Conservation (phyloP, 2,888 invertebrate genomes). For the Melieria crassipennis region DNA sequence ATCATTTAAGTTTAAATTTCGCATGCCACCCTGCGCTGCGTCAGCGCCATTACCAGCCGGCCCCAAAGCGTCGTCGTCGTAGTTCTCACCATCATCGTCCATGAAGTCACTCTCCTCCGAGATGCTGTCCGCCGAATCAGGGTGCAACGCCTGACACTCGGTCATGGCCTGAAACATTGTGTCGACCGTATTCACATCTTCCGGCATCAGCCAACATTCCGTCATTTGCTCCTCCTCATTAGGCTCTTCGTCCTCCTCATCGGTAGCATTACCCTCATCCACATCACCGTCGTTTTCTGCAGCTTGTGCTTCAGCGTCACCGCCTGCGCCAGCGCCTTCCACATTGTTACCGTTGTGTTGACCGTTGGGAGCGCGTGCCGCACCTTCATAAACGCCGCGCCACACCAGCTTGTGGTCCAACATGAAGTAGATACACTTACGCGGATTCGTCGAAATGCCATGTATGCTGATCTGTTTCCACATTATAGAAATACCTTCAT, state of each 20-base stretch:
- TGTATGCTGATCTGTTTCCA: constrained; percentile 64
- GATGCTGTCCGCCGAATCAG: constrained; percentile 74
- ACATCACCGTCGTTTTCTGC: constrained; percentile 47
- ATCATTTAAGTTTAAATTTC: constrained; percentile 62
- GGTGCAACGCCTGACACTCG: constrained; percentile 82
- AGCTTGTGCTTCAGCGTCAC: constrained; percentile 21
- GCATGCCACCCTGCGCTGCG: constrained; percentile 55
- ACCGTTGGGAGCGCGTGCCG: constrained; percentile 42
- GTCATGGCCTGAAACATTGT: constrained; percentile 79
- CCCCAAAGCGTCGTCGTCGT: constrained; percentile 45
- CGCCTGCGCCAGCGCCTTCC: constrained; percentile 41
- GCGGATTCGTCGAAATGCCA: constrained; percentile 59
- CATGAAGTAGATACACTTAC: constrained; percentile 63
- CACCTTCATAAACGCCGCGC: constrained; percentile 56
- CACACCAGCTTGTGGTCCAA: constrained; percentile 61
- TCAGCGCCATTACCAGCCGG: constrained; percentile 34
- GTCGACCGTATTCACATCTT: constrained; percentile 71
- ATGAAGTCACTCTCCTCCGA: constrained; percentile 63
- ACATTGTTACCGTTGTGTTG: constrained; percentile 45
- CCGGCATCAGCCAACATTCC: constrained; percentile 78
- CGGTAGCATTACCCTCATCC: constrained; percentile 54
- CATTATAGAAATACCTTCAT: constrained; percentile 61
- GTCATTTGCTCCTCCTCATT: constrained; percentile 69
- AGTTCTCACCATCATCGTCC: constrained; percentile 51
- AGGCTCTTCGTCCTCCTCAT: constrained; percentile 56